These are phyloP conservation scores for Centroberyx gerrardi DNA, from an alignment of 2,797 vertebrate species.

Conservation along the genomic window DNA sequence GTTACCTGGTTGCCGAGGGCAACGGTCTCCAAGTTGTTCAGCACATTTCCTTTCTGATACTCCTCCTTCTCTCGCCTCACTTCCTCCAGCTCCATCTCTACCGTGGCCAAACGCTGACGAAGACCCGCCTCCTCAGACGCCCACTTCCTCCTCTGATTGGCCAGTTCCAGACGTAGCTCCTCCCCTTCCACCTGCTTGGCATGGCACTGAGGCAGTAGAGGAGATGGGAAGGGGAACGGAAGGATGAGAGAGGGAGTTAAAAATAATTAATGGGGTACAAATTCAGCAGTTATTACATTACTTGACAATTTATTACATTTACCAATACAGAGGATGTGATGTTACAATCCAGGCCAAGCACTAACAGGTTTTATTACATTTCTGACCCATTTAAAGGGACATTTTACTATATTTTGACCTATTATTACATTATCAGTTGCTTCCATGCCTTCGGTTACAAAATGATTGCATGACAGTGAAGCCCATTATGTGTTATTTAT, in stretches of 20 bases:
- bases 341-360: no score
- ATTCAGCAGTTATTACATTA: no score
- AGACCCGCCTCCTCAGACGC: slow-evolving; percentile 71
- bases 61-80: slow-evolving; percentile 61
- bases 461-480: no score
- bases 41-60: slow-evolving; percentile 61
- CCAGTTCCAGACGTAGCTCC: slow-evolving; percentile 58
- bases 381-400: no score
- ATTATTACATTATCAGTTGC: no score
- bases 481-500: no score
- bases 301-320: no score
- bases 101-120: slow-evolving; percentile 65
- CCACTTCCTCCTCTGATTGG: slow-evolving; percentile 68
- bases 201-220: slow-evolving; percentile 60
- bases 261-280: no score
- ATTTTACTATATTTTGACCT: no score
- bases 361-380: no score
- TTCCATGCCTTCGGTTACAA: no score
- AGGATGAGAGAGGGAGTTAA: not conserved
- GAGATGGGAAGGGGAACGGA: not conserved
- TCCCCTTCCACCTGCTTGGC: slow-evolving; percentile 67
- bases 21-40: slow-evolving; percentile 52
- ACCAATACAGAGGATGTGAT: no score
- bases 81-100: slow-evolving; percentile 70
- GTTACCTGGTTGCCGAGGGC: slow-evolving; percentile 75